phyloP scores from a whole-genome alignment of 2,113 vertebrate species.

The Corythoichthys haematopterus region DNA sequence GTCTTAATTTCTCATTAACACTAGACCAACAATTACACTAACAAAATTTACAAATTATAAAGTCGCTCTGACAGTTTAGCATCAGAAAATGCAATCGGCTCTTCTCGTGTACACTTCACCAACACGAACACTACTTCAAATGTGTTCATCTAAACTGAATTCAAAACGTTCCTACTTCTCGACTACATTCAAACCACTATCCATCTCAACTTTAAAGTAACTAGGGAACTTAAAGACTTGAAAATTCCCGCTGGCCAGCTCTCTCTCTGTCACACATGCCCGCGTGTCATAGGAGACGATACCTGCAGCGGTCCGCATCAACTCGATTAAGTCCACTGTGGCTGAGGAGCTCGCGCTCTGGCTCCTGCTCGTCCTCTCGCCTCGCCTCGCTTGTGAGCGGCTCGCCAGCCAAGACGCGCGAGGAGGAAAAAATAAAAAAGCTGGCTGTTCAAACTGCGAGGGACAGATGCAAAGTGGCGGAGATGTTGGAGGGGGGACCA shows the following conservation, averaged over 20 bases:
- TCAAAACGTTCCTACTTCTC: too few relatives aligned
- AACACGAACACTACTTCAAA: too few relatives aligned
- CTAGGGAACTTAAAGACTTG: too few relatives aligned
- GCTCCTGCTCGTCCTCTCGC: conserved; percentile 75
- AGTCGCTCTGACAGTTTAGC: not conserved
- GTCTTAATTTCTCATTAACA: not conserved
- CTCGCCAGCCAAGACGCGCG: conserved; percentile 54
- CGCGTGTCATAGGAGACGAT: conserved; percentile 58
- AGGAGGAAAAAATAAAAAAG: conserved; percentile 12
- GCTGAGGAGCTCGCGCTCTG: conserved; percentile 82
- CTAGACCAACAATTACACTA: not conserved
- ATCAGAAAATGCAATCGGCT: not conserved
- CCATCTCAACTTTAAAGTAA: not conserved
- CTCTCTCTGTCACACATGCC: conserved; percentile 3
- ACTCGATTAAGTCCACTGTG: conserved; percentile 98
- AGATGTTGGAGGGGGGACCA: conserved; percentile 99
- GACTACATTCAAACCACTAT: not conserved
- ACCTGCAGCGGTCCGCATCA: conserved; percentile 99
- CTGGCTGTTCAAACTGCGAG: conserved; percentile 91
- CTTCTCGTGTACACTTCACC: not conserved
- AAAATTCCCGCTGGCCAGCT: conserved; percentile 11
- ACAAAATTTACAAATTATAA: not conserved
- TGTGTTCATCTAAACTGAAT: too few relatives aligned
- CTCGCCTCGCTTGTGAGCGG: conserved; percentile 71
- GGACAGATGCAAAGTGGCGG: conserved; percentile 99